Evolutionary conservation across 2,888 invertebrate genomes (phyloP).

Genomic region (Brachypalpus laphriformis): DNA sequence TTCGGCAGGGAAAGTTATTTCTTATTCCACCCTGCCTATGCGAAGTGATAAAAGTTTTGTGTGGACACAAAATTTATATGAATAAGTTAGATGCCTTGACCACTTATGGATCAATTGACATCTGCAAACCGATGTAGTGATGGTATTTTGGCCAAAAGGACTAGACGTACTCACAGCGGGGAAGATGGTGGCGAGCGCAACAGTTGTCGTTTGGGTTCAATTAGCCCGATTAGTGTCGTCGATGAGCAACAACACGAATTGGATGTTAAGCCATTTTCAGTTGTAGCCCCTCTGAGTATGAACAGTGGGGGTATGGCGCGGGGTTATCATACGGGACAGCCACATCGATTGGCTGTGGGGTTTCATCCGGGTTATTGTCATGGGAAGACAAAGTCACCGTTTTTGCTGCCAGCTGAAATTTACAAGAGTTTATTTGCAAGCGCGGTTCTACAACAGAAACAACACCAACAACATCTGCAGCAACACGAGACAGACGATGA

Average conservation of each 20-base stretch:
- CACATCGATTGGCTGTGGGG: slow-evolving; percentile 65
- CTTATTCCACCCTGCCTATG: slow-evolving; percentile 56
- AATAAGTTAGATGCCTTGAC: slow-evolving; percentile 53
- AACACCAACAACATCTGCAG: slow-evolving; percentile 67
- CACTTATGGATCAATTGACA: slow-evolving; percentile 68
- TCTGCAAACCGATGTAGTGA: slow-evolving; percentile 38
- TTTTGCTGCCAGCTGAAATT: slow-evolving; percentile 89
- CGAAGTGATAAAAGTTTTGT: slow-evolving; percentile 50
- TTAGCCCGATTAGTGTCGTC: slow-evolving; percentile 70
- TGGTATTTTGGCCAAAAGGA: slow-evolving; percentile 50
- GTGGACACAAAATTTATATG: slow-evolving; percentile 41
- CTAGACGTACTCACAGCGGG: slow-evolving; percentile 25
- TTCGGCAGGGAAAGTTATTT: slow-evolving; percentile 64
- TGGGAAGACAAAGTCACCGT: slow-evolving; percentile 81
- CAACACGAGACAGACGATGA: slow-evolving; percentile 53
- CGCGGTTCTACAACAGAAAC: slow-evolving; percentile 85
- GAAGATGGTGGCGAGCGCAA: slow-evolving; percentile 55
- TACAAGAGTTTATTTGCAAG: slow-evolving; percentile 91
- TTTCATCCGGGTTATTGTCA: slow-evolving; percentile 75
- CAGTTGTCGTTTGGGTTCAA: slow-evolving; percentile 72
- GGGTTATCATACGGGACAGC: slow-evolving; percentile 48
- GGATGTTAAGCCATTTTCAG: slow-evolving; percentile 74
- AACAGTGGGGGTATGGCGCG: slow-evolving; percentile 56
- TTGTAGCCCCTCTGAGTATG: slow-evolving; percentile 62
- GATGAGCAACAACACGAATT: slow-evolving; percentile 63